phyloP scores from a whole-genome alignment of 2,888 invertebrate species.

The Aromia moschata region DNA sequence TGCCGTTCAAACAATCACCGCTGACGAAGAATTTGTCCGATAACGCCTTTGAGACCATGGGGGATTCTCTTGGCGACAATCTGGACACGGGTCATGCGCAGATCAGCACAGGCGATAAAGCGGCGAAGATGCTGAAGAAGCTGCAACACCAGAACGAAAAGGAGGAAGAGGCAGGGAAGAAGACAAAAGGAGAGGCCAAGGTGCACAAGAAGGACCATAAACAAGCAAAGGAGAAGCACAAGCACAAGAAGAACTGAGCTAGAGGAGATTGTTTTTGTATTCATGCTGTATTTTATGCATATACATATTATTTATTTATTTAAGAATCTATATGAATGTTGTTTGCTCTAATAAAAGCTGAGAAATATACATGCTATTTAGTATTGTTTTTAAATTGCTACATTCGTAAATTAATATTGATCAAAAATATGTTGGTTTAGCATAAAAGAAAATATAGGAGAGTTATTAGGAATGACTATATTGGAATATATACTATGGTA shows the following conservation, averaged over 20 bases:
- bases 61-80: slow-evolving; percentile 59
- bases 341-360: not conserved
- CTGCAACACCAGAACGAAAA: slow-evolving; percentile 43
- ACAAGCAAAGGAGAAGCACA: no score
- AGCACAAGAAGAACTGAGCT: no score
- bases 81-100: slow-evolving; percentile 56
- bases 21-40: slow-evolving; percentile 57
- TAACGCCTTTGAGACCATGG: slow-evolving; percentile 59
- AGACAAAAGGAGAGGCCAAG: slow-evolving; percentile 8
- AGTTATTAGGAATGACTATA: no score
- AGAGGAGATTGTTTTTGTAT: no score
- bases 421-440: no score
- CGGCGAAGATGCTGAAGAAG: slow-evolving; percentile 49
- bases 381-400: no score
- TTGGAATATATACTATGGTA: no score
- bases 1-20: slow-evolving; percentile 55
- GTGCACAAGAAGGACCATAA: not conserved
- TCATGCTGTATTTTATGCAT: no score
- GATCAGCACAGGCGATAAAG: slow-evolving; percentile 52
- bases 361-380: not conserved
- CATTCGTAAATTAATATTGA: slow-evolving; percentile 23
- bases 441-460: no score
- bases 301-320: not conserved
- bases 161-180: slow-evolving; percentile 21
- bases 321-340: not conserved